Percentiles rank a stretch among this genome's conserved stretches.
These are phyloP conservation scores for Hexactinellida sp. DNA, from an alignment of 37 sponge, comb jelly and placozoan genomes.

Conservation along the genomic window DNA sequence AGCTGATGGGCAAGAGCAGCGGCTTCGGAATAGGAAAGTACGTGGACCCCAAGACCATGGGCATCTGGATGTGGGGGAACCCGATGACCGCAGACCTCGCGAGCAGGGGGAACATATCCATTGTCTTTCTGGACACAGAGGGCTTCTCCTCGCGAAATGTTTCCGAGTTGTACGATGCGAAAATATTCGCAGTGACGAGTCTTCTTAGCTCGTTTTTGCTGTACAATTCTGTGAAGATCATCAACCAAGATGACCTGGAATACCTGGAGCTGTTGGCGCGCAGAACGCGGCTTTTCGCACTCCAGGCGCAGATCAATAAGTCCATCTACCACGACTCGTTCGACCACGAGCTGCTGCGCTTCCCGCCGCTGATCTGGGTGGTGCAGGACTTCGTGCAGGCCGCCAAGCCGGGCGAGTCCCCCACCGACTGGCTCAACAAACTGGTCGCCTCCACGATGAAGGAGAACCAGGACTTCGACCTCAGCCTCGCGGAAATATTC, in stretches of 20 bases:
- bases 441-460: conserved; percentile 55
- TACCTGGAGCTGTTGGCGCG: conserved; percentile 78
- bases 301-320: conserved; percentile 64
- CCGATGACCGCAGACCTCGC: conserved; percentile 31
- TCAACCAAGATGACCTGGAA: conserved; percentile 83
- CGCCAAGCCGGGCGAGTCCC: conserved; percentile 41
- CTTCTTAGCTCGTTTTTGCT: conserved; percentile 82
- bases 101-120: conserved; percentile 46
- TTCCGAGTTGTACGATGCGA: conserved; percentile 83
- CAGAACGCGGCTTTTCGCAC: conserved; percentile 82
- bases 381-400: conserved; percentile 80
- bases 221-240: conserved; percentile 93
- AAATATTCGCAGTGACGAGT: conserved; percentile 76
- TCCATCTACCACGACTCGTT: conserved; percentile 56
- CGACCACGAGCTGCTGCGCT: conserved; percentile 73
- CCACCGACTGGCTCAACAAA: conserved; percentile 59
- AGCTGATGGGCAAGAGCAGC: conserved; percentile 72
- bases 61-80: conserved; percentile 97
- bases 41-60: conserved; percentile 85
- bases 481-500: conserved; percentile 75
- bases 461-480: conserved; percentile 53
- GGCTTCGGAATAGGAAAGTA: conserved; percentile 78
- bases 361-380: conserved; percentile 81
- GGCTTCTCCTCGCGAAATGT: conserved; percentile 85
- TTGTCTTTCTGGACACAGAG: conserved; percentile 82